A percentile compares a stretch with the other conserved stretches of the same genome.
Evolutionary conservation across 2,113 vertebrate species (phyloP).

Genomic region (Speoplatyrhinus poulsoni): DNA sequence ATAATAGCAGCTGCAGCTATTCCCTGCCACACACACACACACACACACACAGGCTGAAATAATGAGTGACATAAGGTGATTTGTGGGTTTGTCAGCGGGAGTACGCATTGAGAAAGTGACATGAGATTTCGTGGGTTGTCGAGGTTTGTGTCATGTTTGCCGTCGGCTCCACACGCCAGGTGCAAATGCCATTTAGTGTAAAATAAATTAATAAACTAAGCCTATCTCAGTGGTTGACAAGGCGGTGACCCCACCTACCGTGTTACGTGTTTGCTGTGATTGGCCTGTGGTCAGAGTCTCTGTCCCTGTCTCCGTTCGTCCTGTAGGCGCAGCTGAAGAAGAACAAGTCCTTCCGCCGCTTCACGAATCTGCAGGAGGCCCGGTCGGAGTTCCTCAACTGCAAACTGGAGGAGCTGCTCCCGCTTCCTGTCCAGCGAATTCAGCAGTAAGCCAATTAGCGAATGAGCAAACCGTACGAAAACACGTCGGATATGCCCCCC

Average conservation of each 20-base stretch:
- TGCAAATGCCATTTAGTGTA: constrained; percentile 17
- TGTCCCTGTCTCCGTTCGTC: neutral
- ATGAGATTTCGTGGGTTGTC: constrained; percentile 5
- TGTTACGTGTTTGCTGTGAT: neutral
- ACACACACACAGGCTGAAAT: constrained; percentile 7
- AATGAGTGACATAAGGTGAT: constrained; percentile 30
- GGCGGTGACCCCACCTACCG: neutral
- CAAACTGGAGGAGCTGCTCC: constrained; percentile 85
- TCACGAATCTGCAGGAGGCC: constrained; percentile 89
- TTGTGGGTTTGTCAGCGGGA: constrained; percentile 17
- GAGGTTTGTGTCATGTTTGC: constrained; percentile 15
- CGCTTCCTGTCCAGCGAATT: constrained; percentile 83
- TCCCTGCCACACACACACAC: neutral
- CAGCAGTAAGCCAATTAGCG: constrained; percentile 79
- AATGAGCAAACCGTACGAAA: too few relatives aligned
- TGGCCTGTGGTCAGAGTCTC: neutral
- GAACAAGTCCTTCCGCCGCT: constrained; percentile 85
- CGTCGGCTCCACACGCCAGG: neutral
- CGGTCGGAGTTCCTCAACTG: constrained; percentile 83
- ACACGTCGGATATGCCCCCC: too few relatives aligned
- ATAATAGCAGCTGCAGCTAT: constrained; percentile 23
- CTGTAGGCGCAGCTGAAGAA: constrained; percentile 83
- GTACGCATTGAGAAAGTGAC: neutral
- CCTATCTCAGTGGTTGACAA: neutral
- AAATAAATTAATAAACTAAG: neutral